phyloP scores from a whole-genome alignment of 1,140 invertebrate species.

The Muscidifurax raptorellus region DNA sequence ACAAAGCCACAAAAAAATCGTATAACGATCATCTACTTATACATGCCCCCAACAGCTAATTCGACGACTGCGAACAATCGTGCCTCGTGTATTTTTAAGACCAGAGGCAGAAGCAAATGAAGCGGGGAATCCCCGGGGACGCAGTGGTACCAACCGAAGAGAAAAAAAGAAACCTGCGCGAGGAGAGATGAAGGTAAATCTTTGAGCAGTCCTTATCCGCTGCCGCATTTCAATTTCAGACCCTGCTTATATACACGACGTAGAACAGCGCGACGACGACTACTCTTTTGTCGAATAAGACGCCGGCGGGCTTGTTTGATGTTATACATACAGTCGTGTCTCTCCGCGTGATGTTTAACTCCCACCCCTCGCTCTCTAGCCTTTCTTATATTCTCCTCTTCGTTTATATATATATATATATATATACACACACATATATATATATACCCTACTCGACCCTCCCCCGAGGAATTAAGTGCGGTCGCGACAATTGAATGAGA shows the following conservation, averaged over 20 bases:
- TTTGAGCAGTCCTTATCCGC: neutral
- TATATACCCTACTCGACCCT: neutral
- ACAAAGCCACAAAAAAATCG: too few relatives aligned
- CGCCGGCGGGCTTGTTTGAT: neutral
- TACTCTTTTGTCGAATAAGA: neutral
- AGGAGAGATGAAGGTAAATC: neutral
- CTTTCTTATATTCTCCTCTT: neutral
- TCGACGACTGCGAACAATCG: too few relatives aligned
- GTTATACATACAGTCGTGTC: neutral
- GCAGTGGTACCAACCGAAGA: too few relatives aligned
- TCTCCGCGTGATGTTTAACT: too few relatives aligned
- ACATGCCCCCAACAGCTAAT: too few relatives aligned
- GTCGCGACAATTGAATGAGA: conserved; percentile 1
- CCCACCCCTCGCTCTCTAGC: neutral
- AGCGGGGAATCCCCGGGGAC: neutral
- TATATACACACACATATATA: too few relatives aligned
- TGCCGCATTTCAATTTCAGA: neutral
- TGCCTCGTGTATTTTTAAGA: too few relatives aligned
- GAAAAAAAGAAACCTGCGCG: too few relatives aligned
- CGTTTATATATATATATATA: too few relatives aligned
- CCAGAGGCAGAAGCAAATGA: neutral
- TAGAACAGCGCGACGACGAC: neutral
- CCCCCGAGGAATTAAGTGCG: neutral
- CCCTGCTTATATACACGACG: neutral
- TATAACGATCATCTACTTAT: too few relatives aligned